Evolutionary conservation across 2,113 vertebrate species (phyloP).

Genomic region (Siniperca knerii): DNA sequence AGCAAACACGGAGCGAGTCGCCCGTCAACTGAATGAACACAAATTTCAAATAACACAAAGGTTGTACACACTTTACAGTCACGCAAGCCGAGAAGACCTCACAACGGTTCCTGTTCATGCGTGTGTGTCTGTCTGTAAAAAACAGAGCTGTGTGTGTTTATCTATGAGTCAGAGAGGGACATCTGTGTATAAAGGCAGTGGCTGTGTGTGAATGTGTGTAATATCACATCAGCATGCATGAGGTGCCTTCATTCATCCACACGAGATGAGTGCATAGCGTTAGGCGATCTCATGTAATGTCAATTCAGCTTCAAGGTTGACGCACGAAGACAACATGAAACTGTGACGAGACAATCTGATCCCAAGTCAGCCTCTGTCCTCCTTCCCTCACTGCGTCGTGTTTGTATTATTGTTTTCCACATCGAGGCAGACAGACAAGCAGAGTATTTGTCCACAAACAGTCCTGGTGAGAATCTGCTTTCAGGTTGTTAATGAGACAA

Average conservation of each 20-base stretch:
- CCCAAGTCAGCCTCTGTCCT: neutral
- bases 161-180: neutral
- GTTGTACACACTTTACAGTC: constrained; percentile 12
- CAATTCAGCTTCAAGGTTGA: neutral
- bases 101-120: neutral
- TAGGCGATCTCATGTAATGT: neutral
- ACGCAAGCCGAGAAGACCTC: constrained; percentile 24
- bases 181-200: neutral
- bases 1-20: neutral
- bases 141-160: neutral
- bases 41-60: neutral
- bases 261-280: rapidly evolving
- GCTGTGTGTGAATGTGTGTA: neutral
- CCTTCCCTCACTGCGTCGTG: neutral
- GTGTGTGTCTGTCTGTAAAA: neutral
- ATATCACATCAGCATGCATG: constrained; percentile 1
- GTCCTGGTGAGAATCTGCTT: neutral
- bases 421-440: neutral
- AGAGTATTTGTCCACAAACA: neutral
- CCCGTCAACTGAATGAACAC: constrained; percentile 18
- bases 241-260: constrained; percentile 1
- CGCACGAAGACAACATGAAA: neutral
- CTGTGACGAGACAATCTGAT: neutral
- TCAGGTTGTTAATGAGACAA: neutral
- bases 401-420: neutral